Evolutionary conservation across 1,140 invertebrate genomes (phyloP).

Genomic region (Bombus impatiens): DNA sequence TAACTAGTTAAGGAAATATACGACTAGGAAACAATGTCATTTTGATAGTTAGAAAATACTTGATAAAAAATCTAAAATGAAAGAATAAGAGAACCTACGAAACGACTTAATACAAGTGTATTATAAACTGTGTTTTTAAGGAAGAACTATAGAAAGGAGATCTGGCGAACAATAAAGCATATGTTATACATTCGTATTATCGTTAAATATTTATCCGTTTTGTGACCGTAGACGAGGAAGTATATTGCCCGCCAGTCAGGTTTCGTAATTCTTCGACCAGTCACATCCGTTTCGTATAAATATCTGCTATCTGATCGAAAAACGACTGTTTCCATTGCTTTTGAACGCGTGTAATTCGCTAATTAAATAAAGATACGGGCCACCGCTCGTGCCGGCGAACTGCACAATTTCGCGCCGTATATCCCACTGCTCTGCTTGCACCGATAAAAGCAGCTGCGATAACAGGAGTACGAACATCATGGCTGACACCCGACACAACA

Average conservation of each 20-base stretch:
- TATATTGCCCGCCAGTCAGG: not conserved
- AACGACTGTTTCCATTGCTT: constrained; percentile 34
- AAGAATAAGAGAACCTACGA: not conserved
- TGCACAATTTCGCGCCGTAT: constrained; percentile 10
- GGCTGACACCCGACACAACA: constrained; percentile 5
- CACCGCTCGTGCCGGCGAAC: constrained; percentile 20
- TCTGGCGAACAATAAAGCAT: not conserved
- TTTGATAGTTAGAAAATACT: no score
- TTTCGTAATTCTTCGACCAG: constrained; percentile 39
- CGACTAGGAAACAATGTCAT: no score
- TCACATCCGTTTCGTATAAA: constrained; percentile 50
- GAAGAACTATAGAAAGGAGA: not conserved
- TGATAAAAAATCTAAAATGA: not conserved
- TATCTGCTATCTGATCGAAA: constrained; percentile 47
- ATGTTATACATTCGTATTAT: not conserved
- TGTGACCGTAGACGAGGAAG: no score
- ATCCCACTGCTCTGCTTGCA: not conserved
- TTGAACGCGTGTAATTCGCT: constrained; percentile 46
- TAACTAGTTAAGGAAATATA: no score
- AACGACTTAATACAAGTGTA: not conserved
- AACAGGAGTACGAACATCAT: constrained; percentile 1
- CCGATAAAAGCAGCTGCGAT: constrained; percentile 11
- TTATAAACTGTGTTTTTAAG: not conserved
- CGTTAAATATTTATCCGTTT: constrained; percentile 12
- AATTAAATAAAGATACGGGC: constrained; percentile 51